Evolutionary conservation across 2,888 invertebrate genomes (phyloP), one percentile per base, ranked within the genome.

Genomic region (Cheilosia vernalis): DNA sequence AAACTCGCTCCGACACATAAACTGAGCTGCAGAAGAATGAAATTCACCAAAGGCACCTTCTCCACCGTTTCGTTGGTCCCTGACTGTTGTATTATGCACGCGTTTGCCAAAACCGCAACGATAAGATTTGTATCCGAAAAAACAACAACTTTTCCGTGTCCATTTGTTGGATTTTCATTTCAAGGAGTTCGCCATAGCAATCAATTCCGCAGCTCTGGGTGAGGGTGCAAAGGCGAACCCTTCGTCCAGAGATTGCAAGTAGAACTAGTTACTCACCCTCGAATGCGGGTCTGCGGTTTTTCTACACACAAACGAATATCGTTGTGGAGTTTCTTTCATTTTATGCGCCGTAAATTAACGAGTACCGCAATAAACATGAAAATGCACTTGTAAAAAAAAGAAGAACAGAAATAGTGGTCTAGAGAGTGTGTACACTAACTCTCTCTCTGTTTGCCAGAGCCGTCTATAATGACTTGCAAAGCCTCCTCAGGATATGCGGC

Each of bases 401-500:
- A 33, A 17, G 24, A 70, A 24, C 13, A 44, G 42, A 73, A 63
- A 44, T 21, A 44, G 10, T 21, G 21, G 21, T 19, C 33, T 44
- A 17, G 56, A 44, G 44, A 30, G 24, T 64, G 27, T 27, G 27
- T 27, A 27, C 27, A 6, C 5, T 27, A 19, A 56, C 66, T 61
- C 40, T 63, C 60, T 73, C 27, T 53, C 33, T 30, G 37, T 47
- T 60, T 24, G 21, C 61, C 17, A 60, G 66, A 78, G 56, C 44
- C 44, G 67, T 64, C 67, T 84, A 84, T 84, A 84, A 84, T 84
- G 79, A 84, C 73, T 84, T 79, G 69, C 79, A 79, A 79, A 79
- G 79, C 79, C 67, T 51, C 56, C 83, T 74, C 64, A 37, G 83
- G 83, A 84, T 79, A 79, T 74, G 67, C 73, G 67, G 73, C 73